Percentiles rank a stretch among this genome's conserved stretches.
These are phyloP conservation scores for Nomada fabriciana DNA, from an alignment of 2,888 invertebrate genomes.

Conservation along the genomic window DNA sequence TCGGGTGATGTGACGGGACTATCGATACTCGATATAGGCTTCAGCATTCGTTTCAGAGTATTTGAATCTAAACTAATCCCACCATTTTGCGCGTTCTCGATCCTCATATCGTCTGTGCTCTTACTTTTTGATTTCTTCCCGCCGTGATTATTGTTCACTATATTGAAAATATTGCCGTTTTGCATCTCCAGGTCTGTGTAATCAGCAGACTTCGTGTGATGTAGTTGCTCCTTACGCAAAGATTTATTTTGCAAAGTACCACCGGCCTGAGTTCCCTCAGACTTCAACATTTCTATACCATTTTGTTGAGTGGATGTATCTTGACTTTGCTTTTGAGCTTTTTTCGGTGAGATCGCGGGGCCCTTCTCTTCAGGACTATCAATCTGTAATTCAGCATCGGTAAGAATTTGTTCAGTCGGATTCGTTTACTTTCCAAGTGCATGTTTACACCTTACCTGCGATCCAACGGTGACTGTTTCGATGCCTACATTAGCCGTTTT, in stretches of 20 bases:
- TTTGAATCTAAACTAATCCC: constrained; percentile 90
- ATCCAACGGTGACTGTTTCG: constrained; percentile 85
- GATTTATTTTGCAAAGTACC: constrained; percentile 87
- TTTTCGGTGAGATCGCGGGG: constrained; percentile 84
- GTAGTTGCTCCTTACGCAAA: constrained; percentile 80
- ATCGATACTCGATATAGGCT: constrained; percentile 96
- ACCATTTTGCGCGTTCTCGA: constrained; percentile 82
- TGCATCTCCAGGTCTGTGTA: constrained; percentile 86
- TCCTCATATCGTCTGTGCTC: constrained; percentile 95
- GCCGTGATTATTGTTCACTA: constrained; percentile 83
- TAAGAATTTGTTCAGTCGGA: too few relatives aligned
- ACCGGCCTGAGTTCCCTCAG: constrained; percentile 94
- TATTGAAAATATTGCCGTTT: constrained; percentile 82
- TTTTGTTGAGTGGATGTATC: constrained; percentile 83
- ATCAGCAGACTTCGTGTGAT: constrained; percentile 85
- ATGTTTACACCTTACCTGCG: constrained; percentile 84
- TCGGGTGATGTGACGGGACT: constrained; percentile 96
- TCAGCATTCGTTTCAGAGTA: constrained; percentile 96
- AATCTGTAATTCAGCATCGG: constrained; percentile 71
- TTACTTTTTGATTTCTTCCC: constrained; percentile 92
- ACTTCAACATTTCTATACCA: constrained; percentile 87
- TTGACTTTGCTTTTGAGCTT: constrained; percentile 86
- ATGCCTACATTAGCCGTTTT: constrained; percentile 82
- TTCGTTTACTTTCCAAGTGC: background rate
- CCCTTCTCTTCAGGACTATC: constrained; percentile 84